Evolutionary conservation across 2,888 invertebrate genomes (phyloP).

Genomic region (Pammene fasciana): DNA sequence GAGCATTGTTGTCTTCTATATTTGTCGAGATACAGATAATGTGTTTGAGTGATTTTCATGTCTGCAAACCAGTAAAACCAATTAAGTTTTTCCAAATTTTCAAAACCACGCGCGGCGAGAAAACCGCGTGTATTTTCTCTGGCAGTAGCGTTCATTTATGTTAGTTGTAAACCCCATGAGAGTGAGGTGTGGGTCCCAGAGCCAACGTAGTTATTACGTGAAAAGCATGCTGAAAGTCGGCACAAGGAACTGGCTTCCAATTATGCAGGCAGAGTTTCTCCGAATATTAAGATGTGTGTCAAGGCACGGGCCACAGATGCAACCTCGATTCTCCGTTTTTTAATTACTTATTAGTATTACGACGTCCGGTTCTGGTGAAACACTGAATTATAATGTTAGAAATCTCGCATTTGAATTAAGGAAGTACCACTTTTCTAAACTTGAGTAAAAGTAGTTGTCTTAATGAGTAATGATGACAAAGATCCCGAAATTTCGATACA

Average conservation of each 20-base stretch:
- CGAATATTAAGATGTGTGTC: slow-evolving; percentile 68
- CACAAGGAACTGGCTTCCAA: neutral
- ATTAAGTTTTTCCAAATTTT: neutral
- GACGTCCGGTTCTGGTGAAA: slow-evolving; percentile 51
- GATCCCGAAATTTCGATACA: too few relatives aligned
- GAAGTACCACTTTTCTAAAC: slow-evolving; percentile 35
- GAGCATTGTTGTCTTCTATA: slow-evolving; percentile 11
- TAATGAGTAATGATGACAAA: too few relatives aligned
- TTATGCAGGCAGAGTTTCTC: slow-evolving; percentile 60
- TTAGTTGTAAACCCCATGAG: neutral
- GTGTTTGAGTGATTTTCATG: neutral
- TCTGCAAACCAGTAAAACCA: too few relatives aligned
- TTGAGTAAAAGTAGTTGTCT: slow-evolving; percentile 18
- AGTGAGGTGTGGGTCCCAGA: neutral
- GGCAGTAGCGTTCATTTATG: neutral
- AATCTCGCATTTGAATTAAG: slow-evolving; percentile 33
- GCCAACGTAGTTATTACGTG: neutral
- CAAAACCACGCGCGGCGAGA: neutral
- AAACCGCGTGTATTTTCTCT: neutral
- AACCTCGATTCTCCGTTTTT: slow-evolving; percentile 60
- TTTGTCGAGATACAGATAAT: neutral
- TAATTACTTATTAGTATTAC: slow-evolving; percentile 51
- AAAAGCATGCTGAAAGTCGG: neutral
- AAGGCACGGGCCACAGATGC: slow-evolving; percentile 58
- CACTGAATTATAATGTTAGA: slow-evolving; percentile 37